phyloP scores from a whole-genome alignment of 2,113 vertebrate species.

The Hippoglossus stenolepis region DNA sequence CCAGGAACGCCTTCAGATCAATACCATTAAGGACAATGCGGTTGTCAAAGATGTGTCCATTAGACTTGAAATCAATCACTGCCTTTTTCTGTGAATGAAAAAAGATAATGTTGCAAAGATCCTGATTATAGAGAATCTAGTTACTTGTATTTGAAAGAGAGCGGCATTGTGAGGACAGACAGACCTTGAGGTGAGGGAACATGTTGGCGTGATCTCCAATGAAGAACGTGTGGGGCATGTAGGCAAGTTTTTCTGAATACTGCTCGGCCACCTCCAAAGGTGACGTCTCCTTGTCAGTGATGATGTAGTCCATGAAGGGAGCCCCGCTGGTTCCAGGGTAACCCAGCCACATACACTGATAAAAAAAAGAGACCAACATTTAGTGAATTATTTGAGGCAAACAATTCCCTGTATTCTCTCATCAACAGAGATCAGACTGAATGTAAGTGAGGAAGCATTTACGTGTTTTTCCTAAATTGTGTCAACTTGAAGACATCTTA shows the following conservation, averaged over 20 bases:
- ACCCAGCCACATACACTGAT: slow-evolving; percentile 96
- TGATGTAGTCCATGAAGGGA: slow-evolving; percentile 98
- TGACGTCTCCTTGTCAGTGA: slow-evolving; percentile 96
- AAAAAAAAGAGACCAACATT: neutral
- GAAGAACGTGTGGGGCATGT: slow-evolving; percentile 98
- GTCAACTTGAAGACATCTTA: neutral
- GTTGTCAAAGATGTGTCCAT: slow-evolving; percentile 99
- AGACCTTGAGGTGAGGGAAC: slow-evolving; percentile 98
- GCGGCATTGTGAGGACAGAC: neutral
- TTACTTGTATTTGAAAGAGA: neutral
- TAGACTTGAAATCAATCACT: slow-evolving; percentile 99
- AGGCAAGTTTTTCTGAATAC: slow-evolving; percentile 98
- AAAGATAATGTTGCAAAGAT: neutral
- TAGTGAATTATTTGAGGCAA: neutral
- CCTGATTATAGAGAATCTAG: rapidly evolving
- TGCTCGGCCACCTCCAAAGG: slow-evolving; percentile 95
- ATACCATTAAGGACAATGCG: slow-evolving; percentile 98
- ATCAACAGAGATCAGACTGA: neutral
- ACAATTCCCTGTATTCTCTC: neutral
- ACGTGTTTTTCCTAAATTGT: no score
- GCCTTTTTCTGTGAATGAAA: slow-evolving; percentile 92
- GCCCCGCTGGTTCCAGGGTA: slow-evolving; percentile 98
- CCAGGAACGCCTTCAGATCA: slow-evolving; percentile 97
- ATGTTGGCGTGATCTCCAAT: slow-evolving; percentile 99
- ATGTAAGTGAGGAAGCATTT: neutral